Percentiles rank a stretch among this genome's conserved stretches.
These are phyloP conservation scores for Tetramorium simillimum DNA, from an alignment of 1,140 invertebrate species.

Conservation along the genomic window DNA sequence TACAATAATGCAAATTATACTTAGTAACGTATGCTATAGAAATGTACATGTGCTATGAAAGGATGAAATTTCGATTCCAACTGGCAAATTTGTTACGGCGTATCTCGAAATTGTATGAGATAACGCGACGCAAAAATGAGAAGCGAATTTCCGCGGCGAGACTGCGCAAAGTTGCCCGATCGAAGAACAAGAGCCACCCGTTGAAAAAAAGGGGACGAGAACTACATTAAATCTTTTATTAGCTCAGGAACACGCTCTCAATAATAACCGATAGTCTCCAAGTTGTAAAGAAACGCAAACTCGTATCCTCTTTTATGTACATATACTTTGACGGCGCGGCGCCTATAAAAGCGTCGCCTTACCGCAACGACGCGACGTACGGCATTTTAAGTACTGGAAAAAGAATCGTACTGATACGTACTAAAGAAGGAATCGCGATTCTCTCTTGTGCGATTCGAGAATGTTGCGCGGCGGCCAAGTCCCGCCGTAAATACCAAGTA, in stretches of 20 bases:
- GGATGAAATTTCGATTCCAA: background rate
- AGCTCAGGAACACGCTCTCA: constrained; percentile 62
- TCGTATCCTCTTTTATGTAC: constrained; percentile 6
- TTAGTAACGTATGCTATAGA: background rate
- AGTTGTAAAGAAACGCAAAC: constrained; percentile 46
- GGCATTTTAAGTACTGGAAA: background rate
- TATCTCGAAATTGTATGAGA: background rate
- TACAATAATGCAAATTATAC: constrained; percentile 5
- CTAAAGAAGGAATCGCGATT: background rate
- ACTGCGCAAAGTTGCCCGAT: constrained; percentile 72
- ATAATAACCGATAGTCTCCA: constrained; percentile 45
- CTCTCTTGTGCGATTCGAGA: background rate
- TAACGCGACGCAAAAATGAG: background rate
- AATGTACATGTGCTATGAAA: background rate
- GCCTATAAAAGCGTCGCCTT: background rate
- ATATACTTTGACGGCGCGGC: background rate
- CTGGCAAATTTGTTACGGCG: background rate
- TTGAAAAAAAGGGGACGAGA: constrained; percentile 69
- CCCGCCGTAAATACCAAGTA: background rate
- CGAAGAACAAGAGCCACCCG: constrained; percentile 73
- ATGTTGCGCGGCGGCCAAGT: background rate
- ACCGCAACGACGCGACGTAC: background rate
- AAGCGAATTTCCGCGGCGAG: constrained; percentile 55
- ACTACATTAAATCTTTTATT: constrained; percentile 64
- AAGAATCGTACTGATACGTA: background rate